Conservation (phyloP, 2,113 vertebrate species). For the Ctenodactylus gundi region DNA sequence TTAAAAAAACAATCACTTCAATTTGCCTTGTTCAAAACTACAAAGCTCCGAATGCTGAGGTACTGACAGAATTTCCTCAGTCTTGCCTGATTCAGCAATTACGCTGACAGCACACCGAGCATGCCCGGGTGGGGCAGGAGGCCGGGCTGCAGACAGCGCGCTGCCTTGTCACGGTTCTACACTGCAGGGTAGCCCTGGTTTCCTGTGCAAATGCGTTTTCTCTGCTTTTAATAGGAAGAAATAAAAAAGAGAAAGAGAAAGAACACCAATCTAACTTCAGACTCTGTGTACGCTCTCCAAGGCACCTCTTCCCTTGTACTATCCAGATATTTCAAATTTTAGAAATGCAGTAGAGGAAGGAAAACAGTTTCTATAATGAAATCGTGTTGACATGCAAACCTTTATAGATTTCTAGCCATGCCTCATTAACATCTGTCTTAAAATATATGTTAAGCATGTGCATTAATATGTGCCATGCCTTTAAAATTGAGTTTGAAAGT, state of each 20-base stretch:
- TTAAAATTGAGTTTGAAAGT: conserved; percentile 79
- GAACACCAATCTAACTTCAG: not conserved
- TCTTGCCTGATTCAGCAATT: not conserved
- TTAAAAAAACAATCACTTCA: not conserved
- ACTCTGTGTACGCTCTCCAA: not conserved
- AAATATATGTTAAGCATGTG: conserved; percentile 77
- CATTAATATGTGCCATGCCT: not conserved
- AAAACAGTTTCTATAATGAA: conserved; percentile 80
- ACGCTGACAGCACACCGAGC: not conserved
- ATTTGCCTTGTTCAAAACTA: conserved; percentile 22
- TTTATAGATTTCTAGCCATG: conserved; percentile 79
- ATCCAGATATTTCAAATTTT: conserved; percentile 74
- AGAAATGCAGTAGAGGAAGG: conserved; percentile 78
- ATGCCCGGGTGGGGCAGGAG: not conserved
- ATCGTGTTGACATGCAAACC: conserved; percentile 75
- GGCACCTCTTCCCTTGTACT: not conserved
- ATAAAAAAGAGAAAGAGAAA: not conserved
- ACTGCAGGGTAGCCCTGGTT: not conserved
- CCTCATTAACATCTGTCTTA: conserved; percentile 80
- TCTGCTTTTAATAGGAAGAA: conserved; percentile 16
- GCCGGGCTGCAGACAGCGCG: not conserved
- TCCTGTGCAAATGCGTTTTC: not conserved
- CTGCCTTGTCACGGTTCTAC: not conserved
- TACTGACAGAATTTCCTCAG: conserved; percentile 11
- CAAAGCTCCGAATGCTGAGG: not conserved